These are phyloP conservation scores for Rotaria magnacalcarata DNA, from an alignment of 2,888 invertebrate species.

Conservation along the genomic window DNA sequence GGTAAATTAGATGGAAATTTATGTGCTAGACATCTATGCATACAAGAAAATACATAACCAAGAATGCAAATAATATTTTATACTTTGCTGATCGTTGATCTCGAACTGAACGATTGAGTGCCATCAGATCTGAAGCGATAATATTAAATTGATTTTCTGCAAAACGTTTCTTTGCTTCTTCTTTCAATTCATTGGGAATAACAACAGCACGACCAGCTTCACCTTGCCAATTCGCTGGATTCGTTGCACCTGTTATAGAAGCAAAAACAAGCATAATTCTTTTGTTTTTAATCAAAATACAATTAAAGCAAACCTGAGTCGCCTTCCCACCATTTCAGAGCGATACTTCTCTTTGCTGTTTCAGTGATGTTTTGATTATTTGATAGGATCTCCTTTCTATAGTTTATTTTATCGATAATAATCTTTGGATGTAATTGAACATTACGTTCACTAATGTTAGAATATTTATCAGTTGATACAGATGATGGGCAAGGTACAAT, in stretches of 20 bases:
- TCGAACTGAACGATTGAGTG: slow-evolving; percentile 84
- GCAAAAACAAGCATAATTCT: not conserved
- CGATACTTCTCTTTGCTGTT: not conserved
- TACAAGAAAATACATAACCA: slow-evolving; percentile 36
- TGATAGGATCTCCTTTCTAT: not conserved
- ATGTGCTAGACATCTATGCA: slow-evolving; percentile 30
- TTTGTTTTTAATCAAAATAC: not conserved
- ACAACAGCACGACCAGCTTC: slow-evolving; percentile 86
- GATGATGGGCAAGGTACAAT: not conserved
- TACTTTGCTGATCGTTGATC: slow-evolving; percentile 69
- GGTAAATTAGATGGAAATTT: slow-evolving; percentile 44
- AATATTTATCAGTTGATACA: not conserved
- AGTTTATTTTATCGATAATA: not conserved
- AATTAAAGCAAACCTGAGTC: not conserved
- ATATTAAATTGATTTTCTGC: slow-evolving; percentile 97
- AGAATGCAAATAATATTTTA: not conserved
- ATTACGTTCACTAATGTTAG: not conserved
- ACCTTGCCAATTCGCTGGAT: slow-evolving; percentile 70
- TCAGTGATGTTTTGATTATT: not conserved
- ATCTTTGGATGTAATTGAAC: not conserved
- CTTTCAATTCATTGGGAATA: slow-evolving; percentile 78
- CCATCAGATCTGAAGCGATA: slow-evolving; percentile 92
- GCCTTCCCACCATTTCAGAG: not conserved
- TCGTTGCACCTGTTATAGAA: not conserved
- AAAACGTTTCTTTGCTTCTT: slow-evolving; percentile 85